These are phyloP conservation scores for Cremastobaeus sp. DNA, from an alignment of 2,888 invertebrate species.

Conservation along the genomic window DNA sequence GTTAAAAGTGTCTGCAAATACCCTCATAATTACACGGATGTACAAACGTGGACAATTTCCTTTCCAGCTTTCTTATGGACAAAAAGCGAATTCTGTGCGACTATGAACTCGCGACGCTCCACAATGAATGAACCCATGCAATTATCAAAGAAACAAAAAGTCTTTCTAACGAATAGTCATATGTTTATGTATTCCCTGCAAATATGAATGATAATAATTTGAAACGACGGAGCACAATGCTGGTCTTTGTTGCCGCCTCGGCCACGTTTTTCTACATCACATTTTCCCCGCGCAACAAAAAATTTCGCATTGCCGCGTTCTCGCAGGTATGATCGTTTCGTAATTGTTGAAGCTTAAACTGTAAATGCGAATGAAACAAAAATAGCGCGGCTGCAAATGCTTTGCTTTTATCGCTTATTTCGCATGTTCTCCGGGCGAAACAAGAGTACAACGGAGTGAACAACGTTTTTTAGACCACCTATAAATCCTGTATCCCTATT, in stretches of 20 bases:
- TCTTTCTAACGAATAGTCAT: constrained; percentile 13
- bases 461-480: constrained; percentile 19
- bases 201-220: constrained; percentile 19
- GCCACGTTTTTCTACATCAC: neutral
- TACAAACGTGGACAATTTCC: too few species aligned
- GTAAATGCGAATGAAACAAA: constrained; percentile 47
- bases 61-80: too few species aligned
- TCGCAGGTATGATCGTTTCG: constrained; percentile 29
- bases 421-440: constrained; percentile 31
- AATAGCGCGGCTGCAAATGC: constrained; percentile 24
- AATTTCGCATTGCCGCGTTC: constrained; percentile 7
- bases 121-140: constrained; percentile 16
- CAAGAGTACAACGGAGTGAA: constrained; percentile 3
- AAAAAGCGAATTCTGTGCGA: too few species aligned
- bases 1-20: too few species aligned
- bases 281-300: constrained; percentile 10
- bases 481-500: constrained; percentile 21
- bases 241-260: constrained; percentile 1
- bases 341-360: constrained; percentile 52
- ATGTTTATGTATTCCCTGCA: constrained; percentile 1
- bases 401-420: constrained; percentile 46
- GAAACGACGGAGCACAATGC: constrained; percentile 13
- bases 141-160: constrained; percentile 22
- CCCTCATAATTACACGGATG: too few species aligned
- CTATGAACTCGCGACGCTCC: too few species aligned